phyloP scores from a whole-genome alignment of 2,113 vertebrate genomes.

The Gnathonemus echidnorhynchus region DNA sequence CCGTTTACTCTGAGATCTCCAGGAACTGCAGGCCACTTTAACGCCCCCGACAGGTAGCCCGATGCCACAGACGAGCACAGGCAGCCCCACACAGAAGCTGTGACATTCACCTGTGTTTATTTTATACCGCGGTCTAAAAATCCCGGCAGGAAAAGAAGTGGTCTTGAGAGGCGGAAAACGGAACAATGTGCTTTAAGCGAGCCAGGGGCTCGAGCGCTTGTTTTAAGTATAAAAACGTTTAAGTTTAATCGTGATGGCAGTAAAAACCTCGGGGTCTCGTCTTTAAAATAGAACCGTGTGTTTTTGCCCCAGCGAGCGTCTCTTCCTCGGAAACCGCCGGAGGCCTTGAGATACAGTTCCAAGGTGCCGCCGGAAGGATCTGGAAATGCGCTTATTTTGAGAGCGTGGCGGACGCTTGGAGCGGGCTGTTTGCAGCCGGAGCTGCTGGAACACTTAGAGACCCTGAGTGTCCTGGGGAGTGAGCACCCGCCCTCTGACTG shows the following conservation, averaged over 20 bases:
- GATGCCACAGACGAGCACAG: neutral
- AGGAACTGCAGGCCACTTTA: neutral
- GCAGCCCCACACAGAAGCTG: neutral
- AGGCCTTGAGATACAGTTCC: neutral
- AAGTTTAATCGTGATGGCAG: constrained; percentile 19
- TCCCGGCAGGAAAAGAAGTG: neutral
- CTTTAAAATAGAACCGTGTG: neutral
- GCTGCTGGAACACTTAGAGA: constrained; percentile 32
- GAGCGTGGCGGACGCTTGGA: constrained; percentile 43
- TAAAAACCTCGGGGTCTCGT: neutral
- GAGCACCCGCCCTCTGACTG: constrained; percentile 31
- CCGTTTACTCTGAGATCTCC: neutral
- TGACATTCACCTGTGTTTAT: neutral
- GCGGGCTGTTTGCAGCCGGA: constrained; percentile 27
- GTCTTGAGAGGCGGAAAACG: neutral
- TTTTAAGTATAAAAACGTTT: constrained; percentile 25
- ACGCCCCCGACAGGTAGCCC: neutral
- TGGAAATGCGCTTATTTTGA: constrained; percentile 44
- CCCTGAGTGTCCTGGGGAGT: constrained; percentile 30
- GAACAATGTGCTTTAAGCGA: neutral
- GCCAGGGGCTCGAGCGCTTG: neutral
- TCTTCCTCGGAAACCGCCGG: constrained; percentile 4
- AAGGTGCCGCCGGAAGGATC: constrained; percentile 23
- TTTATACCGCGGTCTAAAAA: neutral
- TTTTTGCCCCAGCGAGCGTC: neutral